Conservation (phyloP, 1,140 invertebrate genomes). For the Temnothorax nylanderi region DNA sequence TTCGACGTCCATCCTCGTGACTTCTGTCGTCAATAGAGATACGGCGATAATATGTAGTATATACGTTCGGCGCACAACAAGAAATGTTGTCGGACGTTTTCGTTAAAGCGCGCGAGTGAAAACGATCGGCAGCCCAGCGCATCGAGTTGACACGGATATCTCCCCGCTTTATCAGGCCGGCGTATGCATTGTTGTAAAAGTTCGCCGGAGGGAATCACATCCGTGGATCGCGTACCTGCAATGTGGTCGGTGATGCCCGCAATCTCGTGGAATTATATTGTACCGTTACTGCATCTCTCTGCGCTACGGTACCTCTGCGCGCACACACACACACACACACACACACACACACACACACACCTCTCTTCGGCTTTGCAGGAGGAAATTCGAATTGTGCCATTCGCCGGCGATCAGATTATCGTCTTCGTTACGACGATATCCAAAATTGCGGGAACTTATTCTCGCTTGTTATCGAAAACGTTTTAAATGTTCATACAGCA, state of each 20-base stretch:
- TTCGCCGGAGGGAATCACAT: constrained; percentile 36
- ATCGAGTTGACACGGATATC: constrained; percentile 58
- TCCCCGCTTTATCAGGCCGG: constrained; percentile 59
- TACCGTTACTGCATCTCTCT: constrained; percentile 24
- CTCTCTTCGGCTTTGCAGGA: background rate
- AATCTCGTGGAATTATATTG: constrained; percentile 39
- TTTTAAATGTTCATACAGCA: background rate
- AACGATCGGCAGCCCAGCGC: background rate
- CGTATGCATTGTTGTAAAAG: constrained; percentile 65
- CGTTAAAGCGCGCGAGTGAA: constrained; percentile 14
- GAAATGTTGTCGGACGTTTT: constrained; percentile 56
- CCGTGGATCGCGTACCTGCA: constrained; percentile 42
- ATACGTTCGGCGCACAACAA: background rate
- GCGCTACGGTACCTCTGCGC: background rate
- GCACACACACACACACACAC: too few relatives aligned
- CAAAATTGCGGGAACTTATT: background rate
- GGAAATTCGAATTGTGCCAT: constrained; percentile 16
- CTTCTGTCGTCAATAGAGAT: constrained; percentile 57
- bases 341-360: too few relatives aligned
- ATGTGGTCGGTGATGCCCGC: constrained; percentile 10
- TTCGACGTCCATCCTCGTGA: constrained; percentile 32
- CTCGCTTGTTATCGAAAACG: background rate
- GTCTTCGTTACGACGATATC: constrained; percentile 1
- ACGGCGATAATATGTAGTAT: constrained; percentile 44
- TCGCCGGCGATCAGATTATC: background rate